Percentiles rank a stretch among this genome's conserved stretches.
Evolutionary conservation across 2,113 vertebrate species (phyloP).

Genomic region (Mirounga angustirostris): DNA sequence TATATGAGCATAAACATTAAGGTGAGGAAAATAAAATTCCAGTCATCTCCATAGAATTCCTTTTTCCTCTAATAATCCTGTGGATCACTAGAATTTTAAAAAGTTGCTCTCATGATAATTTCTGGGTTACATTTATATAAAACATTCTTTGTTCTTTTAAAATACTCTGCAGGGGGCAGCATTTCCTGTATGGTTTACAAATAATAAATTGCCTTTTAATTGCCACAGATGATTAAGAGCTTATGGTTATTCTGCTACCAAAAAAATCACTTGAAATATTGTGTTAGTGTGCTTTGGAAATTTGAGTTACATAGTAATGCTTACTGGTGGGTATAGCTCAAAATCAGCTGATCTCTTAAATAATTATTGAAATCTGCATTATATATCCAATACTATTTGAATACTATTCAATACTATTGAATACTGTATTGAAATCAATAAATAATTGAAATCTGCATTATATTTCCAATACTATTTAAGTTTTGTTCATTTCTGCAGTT

Average conservation of each 20-base stretch:
- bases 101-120: background rate
- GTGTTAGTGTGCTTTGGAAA: background rate
- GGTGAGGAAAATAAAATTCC: background rate
- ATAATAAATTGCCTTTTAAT: slow-evolving; percentile 58
- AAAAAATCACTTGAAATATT: slow-evolving; percentile 28
- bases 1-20: background rate
- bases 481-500: slow-evolving; percentile 32
- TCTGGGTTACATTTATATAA: background rate
- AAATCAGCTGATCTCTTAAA: background rate
- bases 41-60: background rate
- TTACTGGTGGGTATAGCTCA: background rate
- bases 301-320: background rate
- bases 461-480: background rate
- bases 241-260: slow-evolving; percentile 14
- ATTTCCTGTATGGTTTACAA: slow-evolving; percentile 49
- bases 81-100: background rate
- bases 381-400: background rate
- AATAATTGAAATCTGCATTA: background rate
- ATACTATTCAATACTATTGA: no score
- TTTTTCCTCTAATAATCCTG: background rate
- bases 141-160: slow-evolving; percentile 27
- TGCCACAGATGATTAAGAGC: background rate
- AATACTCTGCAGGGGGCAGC: slow-evolving; percentile 5
- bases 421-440: no score
- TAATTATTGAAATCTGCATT: background rate